Base-by-base conservation (phyloP, 2,797 vertebrate species). In the Clarias fuscus region DNA sequence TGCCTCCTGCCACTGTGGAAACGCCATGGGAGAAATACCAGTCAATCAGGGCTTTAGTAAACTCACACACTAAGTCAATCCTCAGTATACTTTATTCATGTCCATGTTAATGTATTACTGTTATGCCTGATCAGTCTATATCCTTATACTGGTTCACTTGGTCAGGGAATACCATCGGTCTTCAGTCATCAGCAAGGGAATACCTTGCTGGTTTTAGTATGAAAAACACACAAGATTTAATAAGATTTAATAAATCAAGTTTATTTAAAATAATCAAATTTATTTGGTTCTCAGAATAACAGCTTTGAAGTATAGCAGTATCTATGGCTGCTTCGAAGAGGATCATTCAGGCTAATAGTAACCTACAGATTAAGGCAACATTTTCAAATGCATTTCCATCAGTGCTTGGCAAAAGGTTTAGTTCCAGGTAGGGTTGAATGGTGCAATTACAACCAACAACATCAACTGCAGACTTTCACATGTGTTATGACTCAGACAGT, bases 1-100 rank as follows among this genome's bases (percentile, higher is more conserved):
- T 83, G 95, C 88, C 80, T 61, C 90, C 88, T 93, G 92, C 96
- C 96, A 97, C 96, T 97, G 30, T 7, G 86, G 22, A 78, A 62
- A 27, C 27, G 1, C 73, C 1, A 61, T 13, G 27, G 56, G 17
- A n/a, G 70, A 5, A 71, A 83, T 18, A 58, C 70, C 40, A 14
- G 70, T 33, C n/a, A 10, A 13, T 65, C 14, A 20, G 24, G n/a
- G 33, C 22, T 20, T 43, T 27, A n/a, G 71, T 24, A 11, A 48
- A 53, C 22, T 22, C 24, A 27, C 24, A 65, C 14, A 40, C 24
- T 24, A 48, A 17, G 7, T 37, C 76, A 22, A 61, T 8, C 8
- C 10, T 37, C 1, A 33, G 40, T 14, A 58, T 30, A 18, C 43
- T 33, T 58, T 59, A 58, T 27, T 56, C 43, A 53, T 75, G 7